Conservation (phyloP, 1,140 invertebrate species). For the Neocloeon triangulifer region DNA sequence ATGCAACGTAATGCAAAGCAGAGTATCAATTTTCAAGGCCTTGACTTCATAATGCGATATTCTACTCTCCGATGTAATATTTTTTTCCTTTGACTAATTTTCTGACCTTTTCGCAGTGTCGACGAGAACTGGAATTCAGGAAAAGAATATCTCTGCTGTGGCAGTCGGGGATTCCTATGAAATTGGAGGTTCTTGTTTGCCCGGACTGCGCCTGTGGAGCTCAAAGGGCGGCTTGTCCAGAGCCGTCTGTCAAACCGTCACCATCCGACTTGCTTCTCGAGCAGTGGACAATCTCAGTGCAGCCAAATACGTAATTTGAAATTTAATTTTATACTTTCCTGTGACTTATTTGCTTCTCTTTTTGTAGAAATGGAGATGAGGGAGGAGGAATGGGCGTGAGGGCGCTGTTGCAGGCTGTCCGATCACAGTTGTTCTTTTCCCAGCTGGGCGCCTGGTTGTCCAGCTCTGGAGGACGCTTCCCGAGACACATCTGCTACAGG, state of each 20-base stretch:
- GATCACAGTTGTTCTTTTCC: constrained; percentile 89
- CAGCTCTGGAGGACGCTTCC: constrained; percentile 23
- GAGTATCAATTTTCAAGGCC: not conserved
- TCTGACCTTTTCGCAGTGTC: constrained; percentile 19
- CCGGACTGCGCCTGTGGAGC: constrained; percentile 36
- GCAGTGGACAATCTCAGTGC: constrained; percentile 43
- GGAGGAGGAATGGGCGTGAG: constrained; percentile 26
- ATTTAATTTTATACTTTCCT: no score
- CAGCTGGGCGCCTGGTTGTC: constrained; percentile 77
- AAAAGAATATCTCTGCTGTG: constrained; percentile 27
- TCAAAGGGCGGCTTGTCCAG: constrained; percentile 17
- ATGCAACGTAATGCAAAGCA: not conserved
- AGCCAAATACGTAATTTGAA: constrained; percentile 39
- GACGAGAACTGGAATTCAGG: constrained; percentile 24
- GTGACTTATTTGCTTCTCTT: constrained; percentile 12
- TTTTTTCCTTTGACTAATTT: not conserved
- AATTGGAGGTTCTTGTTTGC: constrained; percentile 47
- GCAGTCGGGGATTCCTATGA: constrained; percentile 34
- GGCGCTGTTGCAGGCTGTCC: constrained; percentile 71
- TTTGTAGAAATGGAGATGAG: constrained; percentile 5
- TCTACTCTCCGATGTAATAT: no score
- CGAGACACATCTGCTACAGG: constrained; percentile 28
- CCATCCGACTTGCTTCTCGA: constrained; percentile 34
- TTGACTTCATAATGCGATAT: not conserved
- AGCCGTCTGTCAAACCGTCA: constrained; percentile 17